Evolutionary conservation across 2,797 vertebrate genomes (phyloP).

Genomic region (Galagoides demidoff): DNA sequence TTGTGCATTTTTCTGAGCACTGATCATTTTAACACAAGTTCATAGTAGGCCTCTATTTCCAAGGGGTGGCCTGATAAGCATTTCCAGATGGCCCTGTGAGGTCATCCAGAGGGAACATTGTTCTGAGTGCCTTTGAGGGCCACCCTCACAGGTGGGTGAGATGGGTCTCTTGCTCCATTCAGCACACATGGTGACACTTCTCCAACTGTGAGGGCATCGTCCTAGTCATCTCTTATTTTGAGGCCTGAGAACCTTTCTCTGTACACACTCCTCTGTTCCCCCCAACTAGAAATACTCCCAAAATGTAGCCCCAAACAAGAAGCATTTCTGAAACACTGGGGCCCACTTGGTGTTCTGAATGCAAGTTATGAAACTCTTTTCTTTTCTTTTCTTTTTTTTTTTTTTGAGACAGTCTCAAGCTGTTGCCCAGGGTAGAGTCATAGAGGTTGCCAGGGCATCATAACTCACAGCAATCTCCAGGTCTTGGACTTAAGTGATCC

Average conservation of each 20-base stretch:
- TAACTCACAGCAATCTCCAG: too few species aligned
- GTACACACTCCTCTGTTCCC: background rate
- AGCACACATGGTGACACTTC: accelerated
- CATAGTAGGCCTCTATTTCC: background rate
- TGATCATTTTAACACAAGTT: background rate
- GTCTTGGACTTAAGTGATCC: too few species aligned
- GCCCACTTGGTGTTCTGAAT: background rate
- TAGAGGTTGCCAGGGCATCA: too few species aligned
- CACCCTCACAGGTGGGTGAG: accelerated
- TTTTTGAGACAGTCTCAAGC: too few species aligned
- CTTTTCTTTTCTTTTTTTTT: too few species aligned
- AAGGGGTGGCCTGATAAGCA: too few species aligned
- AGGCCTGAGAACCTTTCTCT: background rate
- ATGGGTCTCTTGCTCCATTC: background rate
- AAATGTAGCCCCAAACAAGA: background rate
- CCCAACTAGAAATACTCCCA: background rate
- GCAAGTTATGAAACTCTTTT: background rate
- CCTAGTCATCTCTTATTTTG: background rate
- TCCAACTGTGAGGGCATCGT: background rate
- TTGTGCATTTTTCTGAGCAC: background rate
- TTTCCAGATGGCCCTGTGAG: background rate
- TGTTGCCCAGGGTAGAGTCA: too few species aligned
- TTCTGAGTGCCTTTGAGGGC: background rate
- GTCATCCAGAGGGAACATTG: accelerated
- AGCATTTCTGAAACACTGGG: background rate